Conservation (phyloP, 2,888 invertebrate genomes). For the Aphrophora alni region DNA sequence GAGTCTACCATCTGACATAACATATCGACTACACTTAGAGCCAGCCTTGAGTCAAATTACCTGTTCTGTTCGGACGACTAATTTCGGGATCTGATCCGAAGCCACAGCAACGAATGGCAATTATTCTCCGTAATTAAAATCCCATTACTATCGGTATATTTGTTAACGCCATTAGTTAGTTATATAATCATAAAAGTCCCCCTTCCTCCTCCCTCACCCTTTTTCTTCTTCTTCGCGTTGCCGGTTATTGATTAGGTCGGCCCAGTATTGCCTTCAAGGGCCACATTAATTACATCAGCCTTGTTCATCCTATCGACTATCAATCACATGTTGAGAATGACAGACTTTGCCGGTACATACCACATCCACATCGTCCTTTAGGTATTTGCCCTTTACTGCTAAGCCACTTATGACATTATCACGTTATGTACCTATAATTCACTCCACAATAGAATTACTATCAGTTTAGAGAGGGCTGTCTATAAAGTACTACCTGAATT, state of each 20-base stretch:
- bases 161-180: constrained; percentile 17
- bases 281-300: not conserved
- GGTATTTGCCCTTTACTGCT: too few relatives aligned
- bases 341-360: not conserved
- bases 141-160: constrained; percentile 26
- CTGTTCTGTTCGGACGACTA: not conserved
- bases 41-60: not conserved
- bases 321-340: not conserved
- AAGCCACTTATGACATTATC: too few relatives aligned
- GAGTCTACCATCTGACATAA: too few relatives aligned
- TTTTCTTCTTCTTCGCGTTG: constrained; percentile 13
- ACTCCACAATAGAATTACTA: too few relatives aligned
- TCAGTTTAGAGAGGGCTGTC: too few relatives aligned
- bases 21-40: too few relatives aligned
- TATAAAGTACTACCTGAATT: too few relatives aligned
- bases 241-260: constrained; percentile 19
- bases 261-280: constrained; percentile 7
- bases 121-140: constrained; percentile 20
- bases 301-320: not conserved
- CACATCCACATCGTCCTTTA: not conserved
- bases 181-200: not conserved
- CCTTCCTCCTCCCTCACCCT: not conserved
- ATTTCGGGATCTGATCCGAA: not conserved
- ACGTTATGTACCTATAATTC: too few relatives aligned
- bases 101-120: not conserved